Evolutionary conservation across 92 coral and sea anemone species (phyloP).

Genomic region (Bergia puertoricense): DNA sequence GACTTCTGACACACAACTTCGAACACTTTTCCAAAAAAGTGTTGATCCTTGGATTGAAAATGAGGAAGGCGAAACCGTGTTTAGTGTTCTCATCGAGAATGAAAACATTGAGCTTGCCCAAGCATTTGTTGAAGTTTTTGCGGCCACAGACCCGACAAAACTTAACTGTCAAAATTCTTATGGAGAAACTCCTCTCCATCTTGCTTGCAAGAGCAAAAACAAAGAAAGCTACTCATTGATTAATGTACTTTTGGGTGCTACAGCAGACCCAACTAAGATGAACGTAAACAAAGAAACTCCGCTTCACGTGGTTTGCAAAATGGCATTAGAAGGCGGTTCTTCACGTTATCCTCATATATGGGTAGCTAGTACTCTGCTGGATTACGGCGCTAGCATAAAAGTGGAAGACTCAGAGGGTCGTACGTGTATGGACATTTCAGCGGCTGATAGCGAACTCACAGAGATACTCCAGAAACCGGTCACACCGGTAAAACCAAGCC

Average conservation of each 20-base stretch:
- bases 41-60: slow-evolving; percentile 11
- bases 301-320: background rate
- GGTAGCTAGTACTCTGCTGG: background rate
- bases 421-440: background rate
- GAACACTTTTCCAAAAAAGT: background rate
- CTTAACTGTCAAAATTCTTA: background rate
- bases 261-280: background rate
- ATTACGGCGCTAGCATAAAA: background rate
- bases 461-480: background rate
- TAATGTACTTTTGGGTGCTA: background rate
- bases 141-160: background rate
- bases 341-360: background rate
- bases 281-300: background rate
- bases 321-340: background rate
- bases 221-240: background rate
- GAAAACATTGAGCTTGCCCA: background rate
- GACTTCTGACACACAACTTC: background rate
- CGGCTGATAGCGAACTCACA: background rate
- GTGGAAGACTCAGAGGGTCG: background rate
- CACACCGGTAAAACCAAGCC: background rate
- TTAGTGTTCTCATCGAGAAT: background rate
- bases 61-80: background rate
- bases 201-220: slow-evolving; percentile 4
- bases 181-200: slow-evolving; percentile 3
- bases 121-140: background rate